Evolutionary conservation across 2,113 vertebrate species (phyloP).

Genomic region (Sula dactylatra): DNA sequence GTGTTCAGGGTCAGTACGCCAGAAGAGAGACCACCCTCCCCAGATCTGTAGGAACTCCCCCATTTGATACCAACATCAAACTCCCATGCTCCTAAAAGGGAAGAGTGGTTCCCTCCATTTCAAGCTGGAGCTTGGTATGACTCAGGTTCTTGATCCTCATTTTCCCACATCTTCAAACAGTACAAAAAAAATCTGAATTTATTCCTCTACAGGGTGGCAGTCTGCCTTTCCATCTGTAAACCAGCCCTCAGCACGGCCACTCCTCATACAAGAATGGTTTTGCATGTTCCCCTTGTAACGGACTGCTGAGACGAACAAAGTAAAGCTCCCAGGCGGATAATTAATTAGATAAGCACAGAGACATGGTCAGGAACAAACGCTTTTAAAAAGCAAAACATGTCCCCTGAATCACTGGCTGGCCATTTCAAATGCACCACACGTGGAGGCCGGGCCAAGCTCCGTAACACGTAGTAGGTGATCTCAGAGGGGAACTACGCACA

Average conservation of each 20-base stretch:
- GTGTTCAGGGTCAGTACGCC: background rate
- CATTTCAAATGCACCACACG: background rate
- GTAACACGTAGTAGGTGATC: background rate
- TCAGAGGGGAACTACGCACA: background rate
- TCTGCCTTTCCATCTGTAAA: background rate
- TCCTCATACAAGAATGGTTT: background rate
- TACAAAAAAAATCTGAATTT: background rate
- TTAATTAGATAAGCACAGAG: background rate
- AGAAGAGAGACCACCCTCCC: background rate
- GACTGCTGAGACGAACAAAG: background rate
- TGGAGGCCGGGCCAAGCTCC: background rate
- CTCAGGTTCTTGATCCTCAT: background rate
- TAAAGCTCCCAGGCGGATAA: background rate
- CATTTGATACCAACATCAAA: background rate
- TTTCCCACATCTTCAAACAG: background rate
- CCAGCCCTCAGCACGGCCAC: fast-evolving
- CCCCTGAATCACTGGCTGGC: background rate
- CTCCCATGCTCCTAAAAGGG: fast-evolving
- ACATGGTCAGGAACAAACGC: fast-evolving
- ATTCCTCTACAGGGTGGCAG: background rate
- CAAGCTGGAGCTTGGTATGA: background rate
- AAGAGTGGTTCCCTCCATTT: background rate
- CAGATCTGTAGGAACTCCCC: background rate
- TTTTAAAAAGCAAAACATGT: background rate
- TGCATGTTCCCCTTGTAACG: background rate